Conservation (phyloP, 2,113 vertebrate species). For the Ptilorrhoa leucosticta region DNA sequence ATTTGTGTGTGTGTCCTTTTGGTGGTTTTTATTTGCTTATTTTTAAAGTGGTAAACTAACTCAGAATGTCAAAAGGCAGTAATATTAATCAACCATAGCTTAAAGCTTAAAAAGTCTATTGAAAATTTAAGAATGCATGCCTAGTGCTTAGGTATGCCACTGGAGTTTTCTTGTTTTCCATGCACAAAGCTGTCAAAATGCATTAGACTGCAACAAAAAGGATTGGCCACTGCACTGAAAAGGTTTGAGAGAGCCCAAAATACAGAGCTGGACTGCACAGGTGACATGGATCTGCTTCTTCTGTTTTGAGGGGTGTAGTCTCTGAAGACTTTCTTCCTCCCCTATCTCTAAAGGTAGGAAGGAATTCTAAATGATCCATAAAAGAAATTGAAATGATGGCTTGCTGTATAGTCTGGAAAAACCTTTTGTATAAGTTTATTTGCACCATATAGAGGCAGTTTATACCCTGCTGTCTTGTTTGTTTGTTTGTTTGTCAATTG, state of each 20-base stretch:
- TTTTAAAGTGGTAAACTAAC: neutral
- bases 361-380: neutral
- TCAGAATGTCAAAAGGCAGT: neutral
- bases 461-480: neutral
- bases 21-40: fast-evolving
- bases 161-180: neutral
- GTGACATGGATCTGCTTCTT: neutral
- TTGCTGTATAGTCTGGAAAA: neutral
- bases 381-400: neutral
- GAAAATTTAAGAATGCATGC: neutral
- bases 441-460: neutral
- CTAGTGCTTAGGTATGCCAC: neutral
- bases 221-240: neutral
- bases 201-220: neutral
- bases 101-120: neutral
- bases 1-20: neutral
- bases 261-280: neutral
- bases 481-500: neutral
- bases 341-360: neutral
- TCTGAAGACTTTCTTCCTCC: neutral
- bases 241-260: neutral
- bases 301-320: neutral
- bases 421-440: neutral
- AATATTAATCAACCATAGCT: neutral
- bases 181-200: neutral